Base-by-base conservation (phyloP, 1,140 invertebrate genomes). In the Pogonomyrmex californicus region DNA sequence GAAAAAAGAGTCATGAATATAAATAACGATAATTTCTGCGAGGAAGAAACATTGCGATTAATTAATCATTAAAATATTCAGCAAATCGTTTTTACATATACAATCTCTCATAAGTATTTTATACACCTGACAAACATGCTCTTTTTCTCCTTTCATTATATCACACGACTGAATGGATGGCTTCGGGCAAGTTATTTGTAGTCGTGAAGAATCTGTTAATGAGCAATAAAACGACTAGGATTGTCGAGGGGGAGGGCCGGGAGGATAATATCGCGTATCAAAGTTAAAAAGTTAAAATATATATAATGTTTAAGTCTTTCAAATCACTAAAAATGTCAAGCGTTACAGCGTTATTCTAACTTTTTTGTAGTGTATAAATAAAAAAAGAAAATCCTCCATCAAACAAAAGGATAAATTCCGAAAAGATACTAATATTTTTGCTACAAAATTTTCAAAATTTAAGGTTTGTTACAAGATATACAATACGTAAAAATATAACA, bases 11-110 rank as follows among this genome's bases (percentile, higher is more conserved):
- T 41, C 30, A 36, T 17, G 38, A 56, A 47, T 49, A 38, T 30
- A 47, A 47, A 14, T 60, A 51, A 56, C 49, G 63, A 79, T 75
- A 68, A 75, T 85, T 73, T 85, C 33, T 49, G 44, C 51, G 14
- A 77, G 44, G 60, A 85, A 56, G 6, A 68, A 44, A 38, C 4
- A 30, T 7, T 54, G 10, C 4, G 4, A 68, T 68, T 51, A 38
- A 54, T 70, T 68, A 5, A 1, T 33, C 47, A 44, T 56, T 51
- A 38, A 54, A 2, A 66, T 30, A 66, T 81, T 70, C 56, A 12
- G 23, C 6, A 58, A 12, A 54, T 58, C 68, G 4, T 47, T n/a
- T 78, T 38, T 47, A n/a, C 2, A 30, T 41, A 4, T 23, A 30
- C 68, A 51, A 70, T 14, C n/a, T 81, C 6, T 70, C 4, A 0